These are phyloP conservation scores for Sialis lutaria DNA, from an alignment of 2,888 invertebrate genomes.

Conservation along the genomic window DNA sequence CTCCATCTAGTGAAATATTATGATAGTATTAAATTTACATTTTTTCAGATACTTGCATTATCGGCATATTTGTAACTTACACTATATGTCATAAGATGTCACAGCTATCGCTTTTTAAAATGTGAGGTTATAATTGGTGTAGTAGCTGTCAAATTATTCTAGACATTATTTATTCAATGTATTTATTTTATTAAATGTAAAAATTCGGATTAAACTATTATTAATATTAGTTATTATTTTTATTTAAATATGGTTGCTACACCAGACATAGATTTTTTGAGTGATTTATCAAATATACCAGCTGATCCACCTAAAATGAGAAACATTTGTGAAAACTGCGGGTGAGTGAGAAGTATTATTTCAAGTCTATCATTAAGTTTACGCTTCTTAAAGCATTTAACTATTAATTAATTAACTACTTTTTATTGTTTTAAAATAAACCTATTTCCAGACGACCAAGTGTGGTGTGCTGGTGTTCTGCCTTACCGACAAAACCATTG, in stretches of 20 bases:
- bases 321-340: conserved; percentile 51
- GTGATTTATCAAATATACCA: conserved; percentile 53
- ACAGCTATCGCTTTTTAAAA: too few relatives aligned
- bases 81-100: too few relatives aligned
- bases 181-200: too few relatives aligned
- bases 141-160: too few relatives aligned
- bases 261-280: conserved; percentile 36
- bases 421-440: background rate
- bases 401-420: background rate
- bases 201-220: too few relatives aligned
- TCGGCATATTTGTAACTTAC: too few relatives aligned
- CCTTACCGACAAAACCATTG: conserved; percentile 53
- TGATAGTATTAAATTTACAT: too few relatives aligned
- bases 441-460: conserved; percentile 49
- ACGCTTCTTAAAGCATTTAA: background rate
- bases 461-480: conserved; percentile 82
- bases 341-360: conserved; percentile 33
- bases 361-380: conserved; percentile 2
- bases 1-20: too few relatives aligned
- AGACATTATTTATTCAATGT: too few relatives aligned
- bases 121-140: too few relatives aligned
- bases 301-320: conserved; percentile 63
- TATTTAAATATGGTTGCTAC: conserved; percentile 2
- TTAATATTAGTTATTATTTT: too few relatives aligned
- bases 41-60: too few relatives aligned